Evolutionary conservation across 2,113 vertebrate genomes (phyloP).

Genomic region (Heptranchias perlo): DNA sequence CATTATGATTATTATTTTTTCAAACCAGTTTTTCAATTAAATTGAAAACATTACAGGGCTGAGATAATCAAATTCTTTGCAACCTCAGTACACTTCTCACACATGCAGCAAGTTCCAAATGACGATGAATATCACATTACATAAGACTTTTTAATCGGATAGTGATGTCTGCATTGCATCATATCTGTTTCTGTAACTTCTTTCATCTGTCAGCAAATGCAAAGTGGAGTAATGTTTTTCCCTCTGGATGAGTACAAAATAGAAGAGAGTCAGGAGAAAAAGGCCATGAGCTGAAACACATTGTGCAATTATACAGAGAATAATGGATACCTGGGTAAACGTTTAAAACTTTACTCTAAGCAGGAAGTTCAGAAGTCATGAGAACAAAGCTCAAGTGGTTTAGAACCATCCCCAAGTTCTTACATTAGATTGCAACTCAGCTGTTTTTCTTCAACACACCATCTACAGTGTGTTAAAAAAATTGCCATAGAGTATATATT

Average conservation of each 20-base stretch:
- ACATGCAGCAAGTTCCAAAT: not conserved
- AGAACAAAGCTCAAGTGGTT: not conserved
- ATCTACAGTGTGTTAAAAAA: not conserved
- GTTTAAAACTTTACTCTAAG: not conserved
- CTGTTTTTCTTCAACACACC: not conserved
- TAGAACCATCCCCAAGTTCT: not conserved
- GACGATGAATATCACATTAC: not conserved
- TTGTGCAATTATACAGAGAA: not conserved
- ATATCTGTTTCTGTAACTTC: not conserved
- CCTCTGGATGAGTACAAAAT: not conserved
- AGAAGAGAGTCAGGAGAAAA: not conserved
- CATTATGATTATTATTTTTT: not conserved
- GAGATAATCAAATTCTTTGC: not conserved
- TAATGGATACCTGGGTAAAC: not conserved
- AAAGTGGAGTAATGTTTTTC: not conserved
- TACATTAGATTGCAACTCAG: not conserved
- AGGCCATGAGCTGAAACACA: not conserved
- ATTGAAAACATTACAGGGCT: not conserved
- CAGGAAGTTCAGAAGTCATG: not conserved
- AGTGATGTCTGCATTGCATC: not conserved
- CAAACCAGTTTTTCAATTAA: conserved; percentile 5
- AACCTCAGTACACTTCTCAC: not conserved
- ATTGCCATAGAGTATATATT: not conserved
- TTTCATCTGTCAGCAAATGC: not conserved
- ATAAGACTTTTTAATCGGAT: not conserved